Evolutionary conservation across 2,888 invertebrate species (phyloP), one percentile per base, ranked within the genome.

Genomic region (Heliconius charithonia): DNA sequence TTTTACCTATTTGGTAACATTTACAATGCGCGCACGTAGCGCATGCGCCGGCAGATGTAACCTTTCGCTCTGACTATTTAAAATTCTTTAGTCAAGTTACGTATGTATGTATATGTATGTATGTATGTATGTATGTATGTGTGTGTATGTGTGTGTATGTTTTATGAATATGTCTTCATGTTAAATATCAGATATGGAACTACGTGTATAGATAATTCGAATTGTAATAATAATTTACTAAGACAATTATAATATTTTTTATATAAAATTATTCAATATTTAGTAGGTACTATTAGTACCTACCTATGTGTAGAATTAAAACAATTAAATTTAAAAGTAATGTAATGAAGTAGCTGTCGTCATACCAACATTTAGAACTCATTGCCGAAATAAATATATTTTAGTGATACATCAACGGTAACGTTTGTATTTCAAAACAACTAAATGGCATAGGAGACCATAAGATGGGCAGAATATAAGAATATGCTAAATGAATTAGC

Each of bases 1-100:
- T 92, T 93, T 94, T 93, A 92, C 93, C 93, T 93, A 93, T 92
- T 93, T 91, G 90, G 91, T 90, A 92, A 91, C 91, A 90, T 92
- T 92, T 90, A 92, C 90, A 92, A 91, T 88, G 87, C 91, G 87
- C 87, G 88, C 90, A 92, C 91, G 92, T 90, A 91, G 86, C 84
- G 85, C 85, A 85, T 86, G 84, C 85, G 84, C 83, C 81, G 81
- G 85, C 84, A 86, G 87, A 88, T 87, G 85, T 88, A 88, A 89
- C 87, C 89, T 89, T 87, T 88, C 85, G 87, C 88, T 88, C 85
- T 85, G 83, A 84, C 84, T 87, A 89, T 87, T 86, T 85, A 83
- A 83, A 76, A 83, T 83, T 82, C 82, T 78, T 80, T 73, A 73
- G 73, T 80, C 74, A 66, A 77, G 73, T 77, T 79, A 67, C 41